Base-by-base conservation (phyloP, 2,888 invertebrate species). In the Pharmacophagus antenor region DNA sequence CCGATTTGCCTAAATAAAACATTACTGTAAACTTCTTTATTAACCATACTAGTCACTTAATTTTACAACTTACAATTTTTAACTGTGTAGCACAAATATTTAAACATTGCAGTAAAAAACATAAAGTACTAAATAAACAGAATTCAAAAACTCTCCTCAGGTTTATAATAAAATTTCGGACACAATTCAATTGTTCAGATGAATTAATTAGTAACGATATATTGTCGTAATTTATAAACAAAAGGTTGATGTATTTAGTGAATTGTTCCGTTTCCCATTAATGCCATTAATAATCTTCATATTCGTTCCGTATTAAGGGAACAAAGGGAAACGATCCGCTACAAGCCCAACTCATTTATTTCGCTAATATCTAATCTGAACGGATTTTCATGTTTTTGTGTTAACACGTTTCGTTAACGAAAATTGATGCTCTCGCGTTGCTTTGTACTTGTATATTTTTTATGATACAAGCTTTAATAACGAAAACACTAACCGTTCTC, bases 341-440 rank as follows among this genome's bases (percentile, higher is more conserved):
- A 42, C 56, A 12, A 52, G 56, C 44, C 49, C 56, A 61, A 52
- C 52, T 56, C 61, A 61, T 61, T 61, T 56, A 61, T 61, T 56
- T 53, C 22, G 47, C 61, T 52, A 53, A 56, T 61, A 56, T 56
- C 56, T 56, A 61, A 61, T 61, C 52, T 61, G n/a, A 42, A 21
- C 21, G 61, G 56, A 56, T 61, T 61, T 49, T 55, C 41, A 56
- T 60, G 60, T 56, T 22, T 60, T 60, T 51, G 21, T 55, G 44
- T 31, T 47, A 31, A 41, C 48, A 48, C 56, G 48, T 56, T 53
- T 53, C 48, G 41, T 48, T 61, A 48, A 61, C 17, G 42, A 53
- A 41, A 47, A 37, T 47, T 21, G 31, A 22, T 37, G 41, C 27
- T 31, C 20, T 48, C 31, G n/a, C n/a, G n/a, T 47, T 46, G 6